Evolutionary conservation across 2,113 vertebrate genomes (phyloP).

Genomic region (Campylomormyrus numenius): DNA sequence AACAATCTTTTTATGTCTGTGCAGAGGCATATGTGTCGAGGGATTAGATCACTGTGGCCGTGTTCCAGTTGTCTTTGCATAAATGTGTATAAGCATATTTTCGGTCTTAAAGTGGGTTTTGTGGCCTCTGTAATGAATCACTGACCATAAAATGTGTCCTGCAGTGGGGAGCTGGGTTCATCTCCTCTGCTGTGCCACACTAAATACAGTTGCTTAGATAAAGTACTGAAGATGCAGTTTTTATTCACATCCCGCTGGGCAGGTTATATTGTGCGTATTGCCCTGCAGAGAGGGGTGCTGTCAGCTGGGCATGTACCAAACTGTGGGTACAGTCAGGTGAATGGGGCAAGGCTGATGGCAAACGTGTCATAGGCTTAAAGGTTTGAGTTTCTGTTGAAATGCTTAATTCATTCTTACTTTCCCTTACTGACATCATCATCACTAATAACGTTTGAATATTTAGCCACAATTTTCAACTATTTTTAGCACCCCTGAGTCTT

Average conservation of each 20-base stretch:
- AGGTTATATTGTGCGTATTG: neutral
- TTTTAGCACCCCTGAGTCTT: neutral
- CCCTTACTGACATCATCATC: neutral
- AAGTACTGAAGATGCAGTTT: neutral
- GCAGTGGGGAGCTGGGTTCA: neutral
- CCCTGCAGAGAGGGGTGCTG: neutral
- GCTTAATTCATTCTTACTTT: neutral
- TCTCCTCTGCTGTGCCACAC: neutral
- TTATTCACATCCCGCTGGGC: neutral
- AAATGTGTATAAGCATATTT: neutral
- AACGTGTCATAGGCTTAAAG: neutral
- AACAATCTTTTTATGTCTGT: neutral
- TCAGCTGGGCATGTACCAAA: neutral
- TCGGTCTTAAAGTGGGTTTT: neutral
- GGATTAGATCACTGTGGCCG: neutral
- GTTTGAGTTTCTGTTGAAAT: constrained; percentile 1
- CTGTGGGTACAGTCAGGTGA: neutral
- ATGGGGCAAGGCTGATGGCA: neutral
- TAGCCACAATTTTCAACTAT: neutral
- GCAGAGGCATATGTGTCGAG: neutral
- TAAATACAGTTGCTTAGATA: neutral
- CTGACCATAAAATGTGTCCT: neutral
- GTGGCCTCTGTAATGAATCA: neutral
- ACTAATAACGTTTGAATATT: neutral
- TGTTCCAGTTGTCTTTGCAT: neutral